phyloP scores from a whole-genome alignment of 2,797 vertebrate species.

The Cossypha dichroa region DNA sequence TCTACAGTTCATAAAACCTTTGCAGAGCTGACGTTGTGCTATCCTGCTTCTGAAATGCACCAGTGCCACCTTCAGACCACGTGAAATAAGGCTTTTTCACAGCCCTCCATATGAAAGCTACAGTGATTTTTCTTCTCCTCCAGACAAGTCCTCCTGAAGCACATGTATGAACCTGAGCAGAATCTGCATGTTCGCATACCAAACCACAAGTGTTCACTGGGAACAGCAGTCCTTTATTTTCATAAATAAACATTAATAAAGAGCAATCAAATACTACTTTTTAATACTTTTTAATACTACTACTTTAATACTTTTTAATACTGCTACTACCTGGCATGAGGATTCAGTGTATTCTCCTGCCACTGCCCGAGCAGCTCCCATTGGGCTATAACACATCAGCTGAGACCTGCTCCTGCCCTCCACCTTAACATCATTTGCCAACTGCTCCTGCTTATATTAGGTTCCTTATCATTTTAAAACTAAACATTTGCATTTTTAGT shows the following conservation, averaged over 20 bases:
- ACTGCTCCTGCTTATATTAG: background rate
- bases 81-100: background rate
- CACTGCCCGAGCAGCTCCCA: background rate
- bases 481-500: background rate
- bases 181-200: background rate
- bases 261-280: background rate
- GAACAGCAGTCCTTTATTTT: background rate
- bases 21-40: background rate
- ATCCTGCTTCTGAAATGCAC: conserved; percentile 4
- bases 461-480: background rate
- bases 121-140: background rate
- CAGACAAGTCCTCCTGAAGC: background rate
- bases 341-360: background rate
- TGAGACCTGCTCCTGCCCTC: background rate
- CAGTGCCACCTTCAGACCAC: conserved; percentile 69
- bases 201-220: background rate
- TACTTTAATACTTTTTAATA: too few species aligned
- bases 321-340: background rate
- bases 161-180: background rate
- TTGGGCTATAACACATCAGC: background rate
- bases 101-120: background rate
- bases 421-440: background rate
- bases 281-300: background rate
- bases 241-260: background rate
- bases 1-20: background rate